Percentiles rank a stretch among this genome's conserved stretches.
phyloP scores from a whole-genome alignment of 2,888 invertebrate species.

The Portevinia maculata region DNA sequence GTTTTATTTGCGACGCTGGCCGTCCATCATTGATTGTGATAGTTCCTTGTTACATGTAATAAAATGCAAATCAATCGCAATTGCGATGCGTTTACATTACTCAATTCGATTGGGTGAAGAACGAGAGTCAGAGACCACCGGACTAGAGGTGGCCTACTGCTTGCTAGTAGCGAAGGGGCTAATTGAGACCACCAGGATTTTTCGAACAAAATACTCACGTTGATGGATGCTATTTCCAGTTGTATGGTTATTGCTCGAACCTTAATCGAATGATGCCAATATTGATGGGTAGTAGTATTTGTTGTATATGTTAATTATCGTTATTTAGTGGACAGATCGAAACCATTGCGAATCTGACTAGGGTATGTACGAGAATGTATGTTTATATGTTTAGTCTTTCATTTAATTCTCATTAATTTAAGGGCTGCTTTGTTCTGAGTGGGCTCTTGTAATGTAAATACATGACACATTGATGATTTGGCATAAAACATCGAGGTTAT shows the following conservation, averaged over 20 bases:
- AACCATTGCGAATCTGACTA: too few species aligned
- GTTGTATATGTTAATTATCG: conserved; percentile 12
- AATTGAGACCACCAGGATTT: conserved; percentile 22
- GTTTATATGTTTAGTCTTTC: too few species aligned
- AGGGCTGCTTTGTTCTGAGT: too few species aligned
- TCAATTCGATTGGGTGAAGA: conserved; percentile 44
- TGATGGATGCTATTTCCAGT: conserved; percentile 14
- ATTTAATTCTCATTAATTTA: too few species aligned
- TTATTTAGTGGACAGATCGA: too few species aligned
- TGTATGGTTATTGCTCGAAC: neutral
- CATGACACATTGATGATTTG: too few species aligned
- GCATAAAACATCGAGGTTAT: too few species aligned
- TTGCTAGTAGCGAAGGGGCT: neutral
- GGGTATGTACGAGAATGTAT: too few species aligned
- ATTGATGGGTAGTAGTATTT: neutral
- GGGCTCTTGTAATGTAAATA: too few species aligned
- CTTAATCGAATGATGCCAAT: conserved; percentile 18
- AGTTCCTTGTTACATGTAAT: conserved; percentile 57
- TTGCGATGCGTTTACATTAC: conserved; percentile 53
- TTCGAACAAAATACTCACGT: conserved; percentile 8
- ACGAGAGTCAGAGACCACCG: conserved; percentile 35
- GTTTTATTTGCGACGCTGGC: conserved; percentile 11
- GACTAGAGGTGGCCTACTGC: conserved; percentile 18
- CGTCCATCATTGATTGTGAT: conserved; percentile 23
- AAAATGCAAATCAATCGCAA: conserved; percentile 67